Evolutionary conservation across 2,888 invertebrate species (phyloP), one percentile per base, ranked within the genome.

Genomic region (Pachymerium ferrugineum): DNA sequence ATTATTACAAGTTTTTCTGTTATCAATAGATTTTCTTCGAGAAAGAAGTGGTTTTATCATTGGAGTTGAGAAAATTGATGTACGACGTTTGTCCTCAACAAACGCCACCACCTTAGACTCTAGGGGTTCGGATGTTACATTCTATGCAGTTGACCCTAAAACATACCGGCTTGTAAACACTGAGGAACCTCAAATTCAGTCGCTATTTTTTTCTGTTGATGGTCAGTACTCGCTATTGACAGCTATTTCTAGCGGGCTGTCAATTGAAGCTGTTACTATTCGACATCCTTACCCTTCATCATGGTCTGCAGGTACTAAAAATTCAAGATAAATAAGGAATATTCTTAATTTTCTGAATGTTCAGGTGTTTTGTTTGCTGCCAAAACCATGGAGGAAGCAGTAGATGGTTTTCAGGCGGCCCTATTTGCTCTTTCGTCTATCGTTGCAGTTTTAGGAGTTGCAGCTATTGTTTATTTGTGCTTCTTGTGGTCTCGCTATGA

Each of bases 391-490:
- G 74, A 81, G 79, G 77, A 80, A 80, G 47, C 47, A 47, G 1
- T 79, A 47, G 81, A 81, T 74, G 82, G 93, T 8, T 90, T 94
- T 78, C 95, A 94, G 19, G 93, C 93, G 77, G 94, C 94, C 0
- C 85, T 96, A 30, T 90, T 97, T 76, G 90, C 93, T 14, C 87
- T 97, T 0, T 95, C 93, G 0, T 90, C 91, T 74, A 88, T 96
- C n/a, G 95, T 96, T 75, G 87, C 95, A 42, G 87, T 96, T 1
- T 87, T 94, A 8, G 93, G 93, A 8, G 86, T 91, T 12, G 90
- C 92, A 72, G 96, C 94, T 5, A 94, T 96, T 70, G 89, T 94
- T 72, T 95, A 96, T 81, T 93, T 96, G 76, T 94, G 95, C 82
- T 89, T 94, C 73, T 94, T 94, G 0, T 96, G 95, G 93, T 92